Evolutionary conservation across 2,888 invertebrate species (phyloP).

Genomic region (Callosobruchus maculatus): DNA sequence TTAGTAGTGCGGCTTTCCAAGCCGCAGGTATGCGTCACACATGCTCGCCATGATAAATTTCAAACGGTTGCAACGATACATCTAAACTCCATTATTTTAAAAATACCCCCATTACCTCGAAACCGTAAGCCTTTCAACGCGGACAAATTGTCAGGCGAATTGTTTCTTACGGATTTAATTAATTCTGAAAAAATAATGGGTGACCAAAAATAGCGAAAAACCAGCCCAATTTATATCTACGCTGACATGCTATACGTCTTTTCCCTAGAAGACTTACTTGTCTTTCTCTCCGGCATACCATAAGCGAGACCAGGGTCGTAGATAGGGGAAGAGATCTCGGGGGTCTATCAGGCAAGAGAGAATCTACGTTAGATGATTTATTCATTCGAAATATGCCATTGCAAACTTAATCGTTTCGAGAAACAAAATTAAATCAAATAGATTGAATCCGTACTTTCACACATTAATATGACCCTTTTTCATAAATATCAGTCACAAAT

Average conservation of each 20-base stretch:
- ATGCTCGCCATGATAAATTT: background rate
- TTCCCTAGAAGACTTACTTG: background rate
- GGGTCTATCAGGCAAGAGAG: too few relatives aligned
- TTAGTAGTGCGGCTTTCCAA: background rate
- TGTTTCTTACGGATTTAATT: conserved; percentile 14
- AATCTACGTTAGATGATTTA: too few relatives aligned
- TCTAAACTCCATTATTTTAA: conserved; percentile 15
- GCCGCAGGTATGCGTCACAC: background rate
- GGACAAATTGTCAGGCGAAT: conserved; percentile 14
- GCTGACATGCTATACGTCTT: conserved; percentile 15
- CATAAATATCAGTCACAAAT: too few relatives aligned
- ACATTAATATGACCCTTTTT: too few relatives aligned
- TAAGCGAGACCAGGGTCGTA: background rate
- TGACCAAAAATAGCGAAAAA: conserved; percentile 17
- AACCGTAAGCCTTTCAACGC: conserved; percentile 12
- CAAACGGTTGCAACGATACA: background rate
- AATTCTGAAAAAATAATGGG: conserved; percentile 18
- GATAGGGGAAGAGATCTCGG: too few relatives aligned
- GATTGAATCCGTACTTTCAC: too few relatives aligned
- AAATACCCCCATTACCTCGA: conserved; percentile 5
- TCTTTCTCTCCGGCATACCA: background rate
- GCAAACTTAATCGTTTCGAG: too few relatives aligned
- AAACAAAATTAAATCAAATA: too few relatives aligned
- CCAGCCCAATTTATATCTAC: conserved; percentile 12
- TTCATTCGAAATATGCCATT: too few relatives aligned